phyloP scores from a whole-genome alignment of 2,797 vertebrate genomes.

The Trematomus bernacchii region DNA sequence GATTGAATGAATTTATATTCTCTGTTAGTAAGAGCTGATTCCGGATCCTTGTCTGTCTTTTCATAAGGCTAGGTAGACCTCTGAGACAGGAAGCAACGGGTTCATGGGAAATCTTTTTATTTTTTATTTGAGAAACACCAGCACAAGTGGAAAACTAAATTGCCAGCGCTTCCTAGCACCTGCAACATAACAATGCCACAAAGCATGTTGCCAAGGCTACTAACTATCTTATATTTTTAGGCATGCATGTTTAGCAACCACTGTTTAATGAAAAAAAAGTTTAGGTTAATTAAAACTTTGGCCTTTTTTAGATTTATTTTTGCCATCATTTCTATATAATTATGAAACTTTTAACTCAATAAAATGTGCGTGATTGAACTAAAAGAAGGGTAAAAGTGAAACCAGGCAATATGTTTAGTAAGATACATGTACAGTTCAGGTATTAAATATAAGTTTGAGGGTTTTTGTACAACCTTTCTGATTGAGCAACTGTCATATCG shows the following conservation, averaged over 20 bases:
- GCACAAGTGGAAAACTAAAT: not conserved
- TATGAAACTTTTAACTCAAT: not conserved
- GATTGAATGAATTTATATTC: slow-evolving; percentile 13
- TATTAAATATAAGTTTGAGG: not conserved
- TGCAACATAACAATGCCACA: not conserved
- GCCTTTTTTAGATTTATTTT: not conserved
- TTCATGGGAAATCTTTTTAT: slow-evolving; percentile 13
- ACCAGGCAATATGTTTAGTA: not conserved
- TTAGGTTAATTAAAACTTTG: not conserved
- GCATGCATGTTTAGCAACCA: too few relatives aligned
- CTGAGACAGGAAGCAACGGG: not conserved
- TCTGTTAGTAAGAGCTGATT: slow-evolving; percentile 5
- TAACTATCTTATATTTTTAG: not conserved
- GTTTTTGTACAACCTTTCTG: not conserved
- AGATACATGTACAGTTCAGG: not conserved
- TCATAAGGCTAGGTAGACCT: not conserved
- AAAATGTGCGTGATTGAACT: not conserved
- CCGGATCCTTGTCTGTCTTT: not conserved
- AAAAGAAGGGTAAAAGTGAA: not conserved
- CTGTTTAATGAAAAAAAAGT: not conserved
- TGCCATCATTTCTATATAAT: not conserved
- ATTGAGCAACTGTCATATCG: not conserved
- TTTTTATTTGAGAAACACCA: not conserved
- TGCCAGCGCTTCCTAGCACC: not conserved
- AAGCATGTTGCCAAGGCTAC: not conserved